Evolutionary conservation across 2,888 invertebrate genomes (phyloP).

Genomic region (Notocelia uddmanniana): DNA sequence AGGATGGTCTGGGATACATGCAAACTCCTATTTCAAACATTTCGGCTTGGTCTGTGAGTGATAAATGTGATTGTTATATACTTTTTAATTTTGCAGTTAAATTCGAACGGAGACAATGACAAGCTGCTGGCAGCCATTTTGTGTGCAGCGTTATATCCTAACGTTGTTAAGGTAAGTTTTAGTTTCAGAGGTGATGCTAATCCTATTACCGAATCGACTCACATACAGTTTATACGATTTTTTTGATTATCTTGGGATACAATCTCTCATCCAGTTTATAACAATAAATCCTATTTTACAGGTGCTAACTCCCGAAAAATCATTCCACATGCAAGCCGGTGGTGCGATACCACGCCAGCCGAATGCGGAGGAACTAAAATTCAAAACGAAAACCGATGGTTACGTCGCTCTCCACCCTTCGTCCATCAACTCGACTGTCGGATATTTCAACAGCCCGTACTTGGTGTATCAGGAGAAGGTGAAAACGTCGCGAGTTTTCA

Average conservation of each 20-base stretch:
- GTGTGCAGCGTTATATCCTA: slow-evolving; percentile 97
- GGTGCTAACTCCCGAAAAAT: slow-evolving; percentile 91
- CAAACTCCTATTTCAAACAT: no score
- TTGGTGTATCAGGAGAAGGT: slow-evolving; percentile 94
- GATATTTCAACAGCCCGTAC: slow-evolving; percentile 90
- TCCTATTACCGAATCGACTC: no score
- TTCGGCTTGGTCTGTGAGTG: no score
- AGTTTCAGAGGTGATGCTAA: no score
- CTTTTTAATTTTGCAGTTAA: slow-evolving; percentile 83
- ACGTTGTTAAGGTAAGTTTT: slow-evolving; percentile 90
- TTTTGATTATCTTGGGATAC: no score
- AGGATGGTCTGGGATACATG: no score
- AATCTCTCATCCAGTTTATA: no score
- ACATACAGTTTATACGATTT: no score
- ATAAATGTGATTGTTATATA: background rate
- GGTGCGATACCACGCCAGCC: slow-evolving; percentile 91
- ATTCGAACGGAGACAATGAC: slow-evolving; percentile 90
- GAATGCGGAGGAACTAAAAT: slow-evolving; percentile 89
- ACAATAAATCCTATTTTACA: slow-evolving; percentile 47
- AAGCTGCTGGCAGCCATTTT: slow-evolving; percentile 93
- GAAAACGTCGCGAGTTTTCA: slow-evolving; percentile 91
- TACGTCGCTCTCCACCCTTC: slow-evolving; percentile 91
- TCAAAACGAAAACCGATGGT: slow-evolving; percentile 91
- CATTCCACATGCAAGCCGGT: slow-evolving; percentile 89
- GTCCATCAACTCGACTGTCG: slow-evolving; percentile 89